phyloP scores from a whole-genome alignment of 2,113 vertebrate genomes.

The Malurus cyaneus region DNA sequence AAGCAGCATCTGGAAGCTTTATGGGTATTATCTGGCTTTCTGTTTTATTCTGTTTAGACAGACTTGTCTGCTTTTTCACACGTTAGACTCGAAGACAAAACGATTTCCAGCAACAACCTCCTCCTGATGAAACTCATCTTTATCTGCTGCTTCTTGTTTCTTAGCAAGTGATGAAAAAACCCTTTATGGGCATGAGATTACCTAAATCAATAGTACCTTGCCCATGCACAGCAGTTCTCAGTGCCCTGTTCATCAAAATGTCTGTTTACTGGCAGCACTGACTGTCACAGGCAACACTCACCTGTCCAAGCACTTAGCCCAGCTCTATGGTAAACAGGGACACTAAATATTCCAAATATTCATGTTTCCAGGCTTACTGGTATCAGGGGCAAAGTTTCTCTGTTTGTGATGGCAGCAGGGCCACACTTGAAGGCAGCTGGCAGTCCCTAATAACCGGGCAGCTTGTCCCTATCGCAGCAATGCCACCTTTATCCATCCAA shows the following conservation, averaged over 20 bases:
- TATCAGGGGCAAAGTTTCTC: not conserved
- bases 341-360: not conserved
- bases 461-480: not conserved
- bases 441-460: not conserved
- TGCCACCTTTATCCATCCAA: not conserved
- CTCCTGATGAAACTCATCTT: not conserved
- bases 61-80: not conserved
- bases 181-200: not conserved
- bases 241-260: not conserved
- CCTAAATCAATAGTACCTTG: not conserved
- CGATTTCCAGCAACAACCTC: slow-evolving; percentile 13
- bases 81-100: not conserved
- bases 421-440: slow-evolving; percentile 7
- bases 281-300: not conserved
- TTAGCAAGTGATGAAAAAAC: not conserved
- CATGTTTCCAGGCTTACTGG: not conserved
- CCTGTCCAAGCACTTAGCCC: not conserved
- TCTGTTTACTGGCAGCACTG: not conserved
- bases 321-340: not conserved
- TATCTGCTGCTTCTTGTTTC: not conserved
- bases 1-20: slow-evolving; percentile 30
- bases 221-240: not conserved
- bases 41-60: not conserved
- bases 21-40: not conserved
- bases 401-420: slow-evolving; percentile 7